Evolutionary conservation across 2,113 vertebrate species (phyloP).

Genomic region (Mustela lutreola): DNA sequence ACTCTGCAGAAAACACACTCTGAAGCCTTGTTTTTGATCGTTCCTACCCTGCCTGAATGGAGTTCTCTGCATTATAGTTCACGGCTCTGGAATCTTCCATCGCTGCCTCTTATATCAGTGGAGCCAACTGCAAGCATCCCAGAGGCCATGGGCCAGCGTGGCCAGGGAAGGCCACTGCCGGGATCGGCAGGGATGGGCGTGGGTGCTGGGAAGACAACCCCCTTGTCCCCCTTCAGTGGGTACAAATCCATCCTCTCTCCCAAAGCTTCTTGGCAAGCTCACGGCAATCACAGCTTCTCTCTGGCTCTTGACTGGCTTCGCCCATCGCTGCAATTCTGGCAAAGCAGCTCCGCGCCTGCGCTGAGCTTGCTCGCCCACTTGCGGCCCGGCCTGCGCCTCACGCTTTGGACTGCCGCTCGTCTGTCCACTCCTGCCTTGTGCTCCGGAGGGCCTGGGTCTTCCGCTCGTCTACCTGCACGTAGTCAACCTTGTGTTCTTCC

Average conservation of each 20-base stretch:
- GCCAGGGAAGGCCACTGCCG: background rate
- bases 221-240: background rate
- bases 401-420: constrained; percentile 95
- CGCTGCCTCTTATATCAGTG: background rate
- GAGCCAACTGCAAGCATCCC: background rate
- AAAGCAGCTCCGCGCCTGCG: constrained; percentile 57
- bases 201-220: background rate
- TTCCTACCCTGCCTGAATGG: background rate
- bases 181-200: accelerated
- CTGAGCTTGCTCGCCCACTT: background rate
- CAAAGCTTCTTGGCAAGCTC: background rate
- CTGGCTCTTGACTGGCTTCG: constrained; percentile 61
- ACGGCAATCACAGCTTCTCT: background rate
- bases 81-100: background rate
- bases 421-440: constrained; percentile 98
- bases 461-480: constrained; percentile 97
- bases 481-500: constrained; percentile 96
- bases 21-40: background rate
- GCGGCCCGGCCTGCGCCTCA: constrained; percentile 80
- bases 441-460: constrained; percentile 98
- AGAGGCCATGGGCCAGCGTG: background rate
- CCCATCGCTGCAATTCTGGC: constrained; percentile 77
- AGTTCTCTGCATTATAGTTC: background rate
- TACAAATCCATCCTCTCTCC: background rate
- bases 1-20: background rate